Evolutionary conservation across 2,888 invertebrate genomes (phyloP), one percentile per base, ranked within the genome.

Genomic region (Protodeltote pygarga): DNA sequence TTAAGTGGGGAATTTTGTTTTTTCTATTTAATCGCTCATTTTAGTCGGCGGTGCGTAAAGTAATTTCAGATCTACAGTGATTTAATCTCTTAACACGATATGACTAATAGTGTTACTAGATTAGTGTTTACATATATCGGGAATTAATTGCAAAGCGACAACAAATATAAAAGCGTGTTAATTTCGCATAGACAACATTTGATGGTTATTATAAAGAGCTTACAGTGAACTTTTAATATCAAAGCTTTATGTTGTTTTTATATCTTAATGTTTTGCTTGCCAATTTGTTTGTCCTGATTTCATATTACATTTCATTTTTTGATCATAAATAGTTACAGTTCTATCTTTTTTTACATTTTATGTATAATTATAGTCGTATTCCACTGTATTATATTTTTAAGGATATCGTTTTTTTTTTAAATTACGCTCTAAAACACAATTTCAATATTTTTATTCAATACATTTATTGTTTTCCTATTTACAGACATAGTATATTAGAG

Each of bases 231-330:
- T n/a, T n/a, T n/a, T n/a, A n/a, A 16, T 13, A 51, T 55, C 49
- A 54, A 49, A 9, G 65, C 59, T 65, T 68, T 47, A n/a, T n/a
- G 34, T 35, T 51, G 32, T 29, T 41, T 34, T 51, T 25, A 24
- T 50, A 35, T 53, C n/a, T 58, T 28, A 51, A 34, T 52, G 46
- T 46, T 60, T 42, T 52, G 75, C 68, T 73, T 77, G 75, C 71
- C 50, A 32, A 48, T 57, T 67, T 63, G 32, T 35, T 53, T 61
- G 17, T 41, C 17, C 60, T 57, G 11, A 39, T 51, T 23, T 23
- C 57, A 57, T 14, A 48, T 50, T 33, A 40, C 65, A 58, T 58
- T 61, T 50, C 45, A 50, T 48, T 57, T 40, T 17, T 39, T 25
- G 5, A 35, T 45, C 45, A 52, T 45, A 11, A 42, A 13, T 31